Conservation (phyloP, 2,113 vertebrate genomes). For the Prunella himalayana region DNA sequence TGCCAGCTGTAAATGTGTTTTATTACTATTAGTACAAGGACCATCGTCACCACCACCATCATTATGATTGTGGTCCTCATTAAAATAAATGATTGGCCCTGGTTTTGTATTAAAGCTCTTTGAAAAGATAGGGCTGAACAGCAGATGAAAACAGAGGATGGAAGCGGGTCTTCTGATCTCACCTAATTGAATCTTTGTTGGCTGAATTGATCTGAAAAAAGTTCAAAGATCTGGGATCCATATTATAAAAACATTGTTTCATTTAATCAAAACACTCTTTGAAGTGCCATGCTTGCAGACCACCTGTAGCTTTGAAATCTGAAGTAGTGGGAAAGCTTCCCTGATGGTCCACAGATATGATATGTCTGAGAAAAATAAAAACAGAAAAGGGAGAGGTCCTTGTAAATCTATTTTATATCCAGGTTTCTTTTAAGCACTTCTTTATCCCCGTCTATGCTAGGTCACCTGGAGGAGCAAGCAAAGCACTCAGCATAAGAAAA, state of each 20-base stretch:
- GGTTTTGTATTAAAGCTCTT: constrained; percentile 63
- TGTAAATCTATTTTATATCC: constrained; percentile 67
- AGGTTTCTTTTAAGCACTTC: constrained; percentile 47
- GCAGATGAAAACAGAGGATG: constrained; percentile 64
- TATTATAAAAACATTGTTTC: constrained; percentile 78
- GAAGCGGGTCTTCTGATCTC: constrained; percentile 75
- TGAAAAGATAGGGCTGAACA: constrained; percentile 67
- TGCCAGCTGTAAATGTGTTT: constrained; percentile 50
- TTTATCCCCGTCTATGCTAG: background rate
- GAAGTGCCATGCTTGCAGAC: constrained; percentile 81
- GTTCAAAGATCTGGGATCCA: constrained; percentile 83
- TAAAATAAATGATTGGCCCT: constrained; percentile 65
- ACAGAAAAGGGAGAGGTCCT: background rate
- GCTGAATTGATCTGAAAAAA: constrained; percentile 72
- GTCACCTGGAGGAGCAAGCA: constrained; percentile 12
- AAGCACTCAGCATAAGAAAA: background rate
- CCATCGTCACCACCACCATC: background rate
- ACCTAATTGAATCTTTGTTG: constrained; percentile 86
- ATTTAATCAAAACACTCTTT: constrained; percentile 82
- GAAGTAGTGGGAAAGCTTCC: constrained; percentile 71
- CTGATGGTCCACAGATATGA: constrained; percentile 27
- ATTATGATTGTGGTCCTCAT: constrained; percentile 56
- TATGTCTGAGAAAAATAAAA: constrained; percentile 34
- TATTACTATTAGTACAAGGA: constrained; percentile 53
- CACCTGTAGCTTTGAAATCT: constrained; percentile 88